Conservation (phyloP, 2,888 invertebrate species). For the Gastracanthus pulcherrimus region DNA sequence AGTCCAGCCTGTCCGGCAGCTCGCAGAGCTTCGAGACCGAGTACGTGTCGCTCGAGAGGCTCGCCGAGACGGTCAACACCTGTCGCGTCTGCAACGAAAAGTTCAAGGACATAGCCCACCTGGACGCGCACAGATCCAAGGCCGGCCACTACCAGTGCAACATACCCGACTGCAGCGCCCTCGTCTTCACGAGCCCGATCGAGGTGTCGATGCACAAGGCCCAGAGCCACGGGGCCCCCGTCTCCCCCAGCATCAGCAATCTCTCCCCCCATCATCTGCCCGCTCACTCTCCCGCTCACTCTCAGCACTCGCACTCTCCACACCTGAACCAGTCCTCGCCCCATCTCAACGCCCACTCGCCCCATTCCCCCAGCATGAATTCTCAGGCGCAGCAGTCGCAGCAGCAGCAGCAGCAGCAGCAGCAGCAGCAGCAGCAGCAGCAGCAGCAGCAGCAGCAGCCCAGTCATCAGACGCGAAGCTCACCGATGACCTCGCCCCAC, state of each 20-base stretch:
- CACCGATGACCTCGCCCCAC: conserved; percentile 71
- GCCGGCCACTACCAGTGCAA: conserved; percentile 80
- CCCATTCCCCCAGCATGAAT: conserved; percentile 59
- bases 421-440: not conserved
- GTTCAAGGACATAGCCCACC: conserved; percentile 79
- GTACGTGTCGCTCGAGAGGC: conserved; percentile 83
- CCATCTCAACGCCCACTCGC: conserved; percentile 66
- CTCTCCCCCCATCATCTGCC: conserved; percentile 58
- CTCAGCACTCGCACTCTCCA: conserved; percentile 65
- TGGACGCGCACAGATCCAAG: conserved; percentile 80
- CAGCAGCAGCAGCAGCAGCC: too few species aligned
- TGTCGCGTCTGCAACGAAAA: conserved; percentile 82
- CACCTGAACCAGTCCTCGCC: conserved; percentile 66
- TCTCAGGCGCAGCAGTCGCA: conserved; percentile 34
- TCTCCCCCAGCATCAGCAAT: conserved; percentile 66
- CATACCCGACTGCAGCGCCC: conserved; percentile 72
- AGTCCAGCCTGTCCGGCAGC: conserved; percentile 65
- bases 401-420: not conserved
- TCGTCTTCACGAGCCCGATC: conserved; percentile 69
- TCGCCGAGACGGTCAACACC: conserved; percentile 80
- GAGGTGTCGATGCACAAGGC: conserved; percentile 72
- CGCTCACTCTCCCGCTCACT: conserved; percentile 66
- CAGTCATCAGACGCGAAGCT: conserved; percentile 63
- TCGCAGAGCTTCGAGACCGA: conserved; percentile 77
- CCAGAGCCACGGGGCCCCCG: conserved; percentile 70